phyloP scores from a whole-genome alignment of 1,140 invertebrate genomes.

The Cephus cinctus region DNA sequence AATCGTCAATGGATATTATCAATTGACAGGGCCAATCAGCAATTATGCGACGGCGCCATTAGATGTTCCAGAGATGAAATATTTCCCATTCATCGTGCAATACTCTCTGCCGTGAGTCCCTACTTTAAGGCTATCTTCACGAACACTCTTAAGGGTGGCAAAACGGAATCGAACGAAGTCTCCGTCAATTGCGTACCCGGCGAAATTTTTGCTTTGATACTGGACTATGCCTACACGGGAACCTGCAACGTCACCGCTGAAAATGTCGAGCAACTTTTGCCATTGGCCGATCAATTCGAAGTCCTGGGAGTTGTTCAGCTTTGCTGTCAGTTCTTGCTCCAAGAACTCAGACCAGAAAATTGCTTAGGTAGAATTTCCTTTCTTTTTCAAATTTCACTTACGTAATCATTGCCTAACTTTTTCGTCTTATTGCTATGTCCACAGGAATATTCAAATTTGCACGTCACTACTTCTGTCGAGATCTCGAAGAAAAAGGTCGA shows the following conservation, averaged over 20 bases:
- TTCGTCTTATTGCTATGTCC: conserved; percentile 12
- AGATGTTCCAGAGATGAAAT: conserved; percentile 66
- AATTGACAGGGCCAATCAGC: conserved; percentile 60
- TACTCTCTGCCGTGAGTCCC: conserved; percentile 79
- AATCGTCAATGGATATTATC: conserved; percentile 3
- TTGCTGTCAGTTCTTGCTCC: conserved; percentile 72
- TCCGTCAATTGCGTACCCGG: conserved; percentile 68
- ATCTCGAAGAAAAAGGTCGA: conserved; percentile 68
- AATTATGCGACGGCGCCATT: conserved; percentile 80
- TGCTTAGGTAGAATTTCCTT: conserved; percentile 63
- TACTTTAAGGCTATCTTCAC: conserved; percentile 86
- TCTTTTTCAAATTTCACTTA: conserved; percentile 11
- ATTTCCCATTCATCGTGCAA: conserved; percentile 77
- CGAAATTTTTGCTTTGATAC: conserved; percentile 69
- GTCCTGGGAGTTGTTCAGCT: conserved; percentile 74
- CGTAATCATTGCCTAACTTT: not conserved
- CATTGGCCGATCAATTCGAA: conserved; percentile 75
- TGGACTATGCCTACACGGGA: conserved; percentile 81
- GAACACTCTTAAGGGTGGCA: conserved; percentile 63
- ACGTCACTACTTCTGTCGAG: conserved; percentile 67
- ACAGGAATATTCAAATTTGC: conserved; percentile 69
- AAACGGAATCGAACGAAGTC: conserved; percentile 63
- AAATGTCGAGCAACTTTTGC: conserved; percentile 76
- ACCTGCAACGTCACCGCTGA: conserved; percentile 68
- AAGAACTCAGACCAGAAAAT: conserved; percentile 68